Evolutionary conservation across 53 echinoderm and acorn worm species (phyloP).

Genomic region (Actinopyga echinites): DNA sequence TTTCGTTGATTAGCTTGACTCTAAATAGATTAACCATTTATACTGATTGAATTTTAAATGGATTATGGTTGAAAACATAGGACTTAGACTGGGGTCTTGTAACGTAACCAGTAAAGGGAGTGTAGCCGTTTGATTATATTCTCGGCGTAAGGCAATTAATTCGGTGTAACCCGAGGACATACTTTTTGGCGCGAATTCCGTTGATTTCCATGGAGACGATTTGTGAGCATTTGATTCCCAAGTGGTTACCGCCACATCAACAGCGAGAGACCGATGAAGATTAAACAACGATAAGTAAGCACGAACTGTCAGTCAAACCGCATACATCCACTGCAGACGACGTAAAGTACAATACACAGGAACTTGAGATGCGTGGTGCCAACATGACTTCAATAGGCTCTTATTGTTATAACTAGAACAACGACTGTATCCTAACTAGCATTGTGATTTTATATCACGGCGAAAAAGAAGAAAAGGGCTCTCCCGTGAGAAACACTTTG

Average conservation of each 20-base stretch:
- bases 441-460: no score
- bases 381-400: no score
- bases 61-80: conserved; percentile 46
- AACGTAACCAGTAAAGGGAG: conserved; percentile 40
- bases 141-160: conserved; percentile 47
- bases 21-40: conserved; percentile 48
- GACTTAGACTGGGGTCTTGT: conserved; percentile 27
- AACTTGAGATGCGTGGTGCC: no score
- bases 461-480: no score
- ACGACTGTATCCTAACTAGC: not conserved
- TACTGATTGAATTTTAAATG: conserved; percentile 48
- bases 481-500: no score
- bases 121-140: conserved; percentile 34
- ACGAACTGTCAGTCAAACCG: conserved; percentile 37
- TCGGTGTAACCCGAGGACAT: conserved; percentile 43
- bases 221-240: conserved; percentile 41
- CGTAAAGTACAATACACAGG: no score
- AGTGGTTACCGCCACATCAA: conserved; percentile 32
- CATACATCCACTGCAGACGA: no score
- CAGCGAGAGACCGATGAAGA: conserved; percentile 26
- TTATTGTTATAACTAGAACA: conserved; percentile 31
- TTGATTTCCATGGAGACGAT: conserved; percentile 43
- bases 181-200: conserved; percentile 48
- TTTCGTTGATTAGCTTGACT: conserved; percentile 41
- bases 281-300: conserved; percentile 31